phyloP scores from a whole-genome alignment of 1,140 invertebrate genomes.

The Drosophila pallidifrons region DNA sequence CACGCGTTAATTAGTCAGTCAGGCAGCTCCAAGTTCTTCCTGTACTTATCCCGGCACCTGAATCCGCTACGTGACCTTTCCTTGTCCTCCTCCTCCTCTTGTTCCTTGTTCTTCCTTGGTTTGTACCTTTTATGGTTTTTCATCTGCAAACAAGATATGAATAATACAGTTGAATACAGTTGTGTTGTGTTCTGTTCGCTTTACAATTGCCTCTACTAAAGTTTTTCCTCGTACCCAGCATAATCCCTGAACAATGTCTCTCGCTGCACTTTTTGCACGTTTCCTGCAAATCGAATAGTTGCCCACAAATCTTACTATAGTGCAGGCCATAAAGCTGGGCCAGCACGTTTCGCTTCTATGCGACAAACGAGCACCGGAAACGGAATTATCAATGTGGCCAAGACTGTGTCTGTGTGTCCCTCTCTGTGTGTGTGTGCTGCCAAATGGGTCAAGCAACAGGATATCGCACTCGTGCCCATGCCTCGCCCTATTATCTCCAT shows the following conservation, averaged over 20 bases:
- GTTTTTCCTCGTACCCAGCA: conserved; percentile 24
- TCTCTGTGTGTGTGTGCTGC: conserved; percentile 11
- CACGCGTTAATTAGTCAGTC: conserved; percentile 64
- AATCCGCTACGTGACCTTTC: conserved; percentile 28
- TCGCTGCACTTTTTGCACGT: conserved; percentile 28
- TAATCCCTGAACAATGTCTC: not conserved
- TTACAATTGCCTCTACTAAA: conserved; percentile 25
- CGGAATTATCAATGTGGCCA: conserved; percentile 51
- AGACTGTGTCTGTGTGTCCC: conserved; percentile 2
- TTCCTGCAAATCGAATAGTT: conserved; percentile 3
- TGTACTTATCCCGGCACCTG: conserved; percentile 21
- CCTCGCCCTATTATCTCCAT: not conserved
- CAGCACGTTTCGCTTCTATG: conserved; percentile 30
- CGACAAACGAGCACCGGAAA: conserved; percentile 60
- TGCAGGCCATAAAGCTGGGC: conserved; percentile 9
- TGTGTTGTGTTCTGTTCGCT: conserved; percentile 8
- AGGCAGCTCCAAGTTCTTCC: not conserved
- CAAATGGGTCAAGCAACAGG: conserved; percentile 68
- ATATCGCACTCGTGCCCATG: conserved; percentile 38
- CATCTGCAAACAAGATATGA: conserved; percentile 53
- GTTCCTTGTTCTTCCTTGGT: not conserved
- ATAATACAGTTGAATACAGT: conserved; percentile 43
- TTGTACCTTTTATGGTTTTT: conserved; percentile 5
- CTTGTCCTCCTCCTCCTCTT: not conserved
- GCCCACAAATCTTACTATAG: conserved; percentile 24